Evolutionary conservation across 2,888 invertebrate species (phyloP).

Genomic region (Cosmia trapezina): DNA sequence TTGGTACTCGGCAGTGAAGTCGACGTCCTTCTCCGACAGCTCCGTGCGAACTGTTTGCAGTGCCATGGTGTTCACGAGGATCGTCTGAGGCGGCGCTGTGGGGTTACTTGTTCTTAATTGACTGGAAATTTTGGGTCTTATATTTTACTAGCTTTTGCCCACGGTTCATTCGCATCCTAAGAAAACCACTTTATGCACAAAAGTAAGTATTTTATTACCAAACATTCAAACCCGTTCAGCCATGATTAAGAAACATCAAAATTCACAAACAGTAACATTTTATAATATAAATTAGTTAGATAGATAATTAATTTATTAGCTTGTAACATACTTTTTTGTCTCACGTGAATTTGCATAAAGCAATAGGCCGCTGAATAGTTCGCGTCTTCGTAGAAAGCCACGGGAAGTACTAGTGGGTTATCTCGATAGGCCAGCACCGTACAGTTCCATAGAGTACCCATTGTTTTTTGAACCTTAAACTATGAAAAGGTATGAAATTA

Average conservation of each 20-base stretch:
- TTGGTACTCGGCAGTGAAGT: conserved; percentile 27
- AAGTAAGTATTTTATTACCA: background rate
- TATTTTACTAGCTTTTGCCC: background rate
- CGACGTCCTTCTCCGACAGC: conserved; percentile 3
- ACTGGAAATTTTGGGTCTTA: background rate
- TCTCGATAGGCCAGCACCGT: background rate
- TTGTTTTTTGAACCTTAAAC: background rate
- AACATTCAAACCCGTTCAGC: background rate
- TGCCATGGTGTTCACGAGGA: conserved; percentile 45
- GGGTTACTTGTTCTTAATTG: background rate
- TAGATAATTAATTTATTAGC: background rate
- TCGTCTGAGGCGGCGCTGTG: conserved; percentile 23
- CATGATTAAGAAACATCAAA: background rate
- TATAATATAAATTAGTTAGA: background rate
- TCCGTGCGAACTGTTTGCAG: conserved; percentile 9
- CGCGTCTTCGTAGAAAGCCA: accelerated
- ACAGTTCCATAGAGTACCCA: conserved; percentile 32
- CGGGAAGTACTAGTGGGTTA: accelerated
- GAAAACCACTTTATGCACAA: background rate
- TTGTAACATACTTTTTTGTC: conserved; percentile 21
- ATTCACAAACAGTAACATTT: background rate
- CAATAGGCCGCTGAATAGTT: background rate
- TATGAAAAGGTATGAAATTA: conserved; percentile 2
- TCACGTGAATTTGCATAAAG: conserved; percentile 30
- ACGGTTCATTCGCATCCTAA: too few relatives aligned